phyloP scores from a whole-genome alignment of 2,797 vertebrate genomes.

The Rhynchotus rufescens region DNA sequence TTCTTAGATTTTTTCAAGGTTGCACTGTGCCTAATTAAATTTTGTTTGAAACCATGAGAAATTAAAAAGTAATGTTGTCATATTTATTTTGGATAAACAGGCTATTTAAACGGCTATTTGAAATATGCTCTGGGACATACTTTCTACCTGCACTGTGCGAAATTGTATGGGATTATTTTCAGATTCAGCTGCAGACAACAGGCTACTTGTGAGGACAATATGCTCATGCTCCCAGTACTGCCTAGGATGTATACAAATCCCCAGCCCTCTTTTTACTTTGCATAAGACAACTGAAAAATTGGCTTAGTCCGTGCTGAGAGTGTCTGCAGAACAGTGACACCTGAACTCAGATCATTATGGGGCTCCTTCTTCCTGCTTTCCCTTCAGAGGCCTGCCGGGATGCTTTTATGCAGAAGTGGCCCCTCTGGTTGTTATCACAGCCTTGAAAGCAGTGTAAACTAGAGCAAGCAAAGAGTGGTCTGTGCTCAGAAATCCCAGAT shows the following conservation, averaged over 20 bases:
- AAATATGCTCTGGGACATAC: conserved; percentile 3
- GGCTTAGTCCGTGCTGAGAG: not conserved
- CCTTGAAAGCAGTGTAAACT: not conserved
- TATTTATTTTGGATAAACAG: conserved; percentile 60
- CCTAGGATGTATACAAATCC: not conserved
- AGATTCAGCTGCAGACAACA: not conserved
- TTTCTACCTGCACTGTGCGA: not conserved
- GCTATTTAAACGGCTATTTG: conserved; percentile 49
- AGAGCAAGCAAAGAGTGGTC: not conserved
- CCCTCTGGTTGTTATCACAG: not conserved
- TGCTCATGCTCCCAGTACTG: not conserved
- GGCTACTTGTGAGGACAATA: not conserved
- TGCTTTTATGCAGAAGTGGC: not conserved
- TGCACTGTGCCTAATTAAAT: conserved; percentile 66
- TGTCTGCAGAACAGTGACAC: not conserved
- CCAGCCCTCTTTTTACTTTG: not conserved
- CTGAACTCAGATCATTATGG: not conserved
- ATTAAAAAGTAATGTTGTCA: conserved; percentile 47
- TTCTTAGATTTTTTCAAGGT: conserved; percentile 72
- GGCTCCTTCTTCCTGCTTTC: not conserved
- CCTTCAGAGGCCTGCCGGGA: not conserved
- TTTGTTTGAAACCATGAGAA: conserved; percentile 33
- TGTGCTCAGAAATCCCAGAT: not conserved
- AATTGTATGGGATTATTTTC: conserved; percentile 10
- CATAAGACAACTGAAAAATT: not conserved